Conservation (phyloP, 2,888 invertebrate species). For the Papilio demoleus region DNA sequence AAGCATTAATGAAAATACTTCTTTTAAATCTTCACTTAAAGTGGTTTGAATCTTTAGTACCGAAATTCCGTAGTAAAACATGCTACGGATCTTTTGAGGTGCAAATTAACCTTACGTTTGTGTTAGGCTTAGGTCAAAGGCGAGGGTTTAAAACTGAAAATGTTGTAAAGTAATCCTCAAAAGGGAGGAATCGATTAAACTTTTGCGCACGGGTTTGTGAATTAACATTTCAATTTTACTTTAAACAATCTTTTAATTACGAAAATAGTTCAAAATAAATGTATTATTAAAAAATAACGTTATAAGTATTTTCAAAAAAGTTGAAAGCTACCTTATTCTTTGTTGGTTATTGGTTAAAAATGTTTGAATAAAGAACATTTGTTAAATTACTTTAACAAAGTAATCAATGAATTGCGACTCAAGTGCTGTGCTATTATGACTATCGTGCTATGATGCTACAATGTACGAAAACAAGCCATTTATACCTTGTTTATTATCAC, state of each 20-base stretch:
- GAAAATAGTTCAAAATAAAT: background rate
- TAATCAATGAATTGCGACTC: too few species aligned
- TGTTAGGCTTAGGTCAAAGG: background rate
- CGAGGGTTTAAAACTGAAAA: conserved; percentile 10
- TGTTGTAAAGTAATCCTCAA: background rate
- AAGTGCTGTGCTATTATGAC: too few species aligned
- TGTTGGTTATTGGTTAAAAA: too few species aligned
- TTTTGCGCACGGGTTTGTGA: conserved; percentile 8
- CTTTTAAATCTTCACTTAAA: too few species aligned
- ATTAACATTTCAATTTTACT: conserved; percentile 5
- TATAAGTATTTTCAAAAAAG: too few species aligned
- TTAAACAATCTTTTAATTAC: background rate
- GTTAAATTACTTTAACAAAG: too few species aligned
- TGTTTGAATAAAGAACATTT: background rate
- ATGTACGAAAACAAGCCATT: background rate
- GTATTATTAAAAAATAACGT: background rate
- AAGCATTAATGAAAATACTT: too few species aligned
- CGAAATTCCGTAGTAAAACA: conserved; percentile 3
- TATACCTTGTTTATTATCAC: too few species aligned
- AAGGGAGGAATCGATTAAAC: conserved; percentile 10
- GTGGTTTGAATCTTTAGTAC: background rate
- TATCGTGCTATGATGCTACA: background rate
- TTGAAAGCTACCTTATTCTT: too few species aligned
- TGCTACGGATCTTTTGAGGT: conserved; percentile 5
- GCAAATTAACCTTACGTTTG: conserved; percentile 12